Percentiles rank a stretch among this genome's conserved stretches.
These are phyloP conservation scores for Sebastiscus tertius DNA, from an alignment of 2,797 vertebrate genomes.

Conservation along the genomic window DNA sequence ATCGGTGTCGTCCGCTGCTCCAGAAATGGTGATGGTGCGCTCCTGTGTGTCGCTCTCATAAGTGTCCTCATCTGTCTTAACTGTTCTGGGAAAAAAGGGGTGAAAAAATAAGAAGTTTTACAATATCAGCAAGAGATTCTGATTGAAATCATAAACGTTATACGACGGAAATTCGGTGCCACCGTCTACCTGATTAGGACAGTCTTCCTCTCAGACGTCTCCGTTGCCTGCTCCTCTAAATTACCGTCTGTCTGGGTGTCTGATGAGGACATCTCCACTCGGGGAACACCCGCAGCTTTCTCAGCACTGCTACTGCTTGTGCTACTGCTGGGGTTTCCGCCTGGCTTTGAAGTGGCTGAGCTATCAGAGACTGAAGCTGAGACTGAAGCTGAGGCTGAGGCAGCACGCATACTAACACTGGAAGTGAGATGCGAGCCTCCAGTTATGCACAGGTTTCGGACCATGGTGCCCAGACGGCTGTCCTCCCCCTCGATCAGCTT, in stretches of 20 bases:
- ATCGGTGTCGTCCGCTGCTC: conserved; percentile 75
- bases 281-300: not conserved
- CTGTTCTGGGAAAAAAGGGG: conserved; percentile 75
- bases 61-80: conserved; percentile 79
- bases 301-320: not conserved
- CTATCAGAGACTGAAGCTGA: conserved; percentile 3
- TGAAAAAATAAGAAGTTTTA: not conserved
- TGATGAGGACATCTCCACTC: conserved; percentile 46
- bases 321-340: not conserved
- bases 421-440: conserved; percentile 18
- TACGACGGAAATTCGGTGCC: not conserved
- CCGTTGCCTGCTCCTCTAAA: conserved; percentile 69
- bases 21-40: conserved; percentile 80
- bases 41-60: conserved; percentile 77
- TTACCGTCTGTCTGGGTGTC: conserved; percentile 35
- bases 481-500: conserved; percentile 86
- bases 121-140: not conserved
- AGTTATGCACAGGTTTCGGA: conserved; percentile 60
- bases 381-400: not conserved
- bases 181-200: conserved; percentile 81
- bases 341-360: not conserved
- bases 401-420: not conserved
- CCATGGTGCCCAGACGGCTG: conserved; percentile 75
- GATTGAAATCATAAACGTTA: not conserved
- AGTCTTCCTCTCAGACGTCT: conserved; percentile 80